phyloP scores from a whole-genome alignment of 1,140 invertebrate genomes.

The Ectropis grisescens region DNA sequence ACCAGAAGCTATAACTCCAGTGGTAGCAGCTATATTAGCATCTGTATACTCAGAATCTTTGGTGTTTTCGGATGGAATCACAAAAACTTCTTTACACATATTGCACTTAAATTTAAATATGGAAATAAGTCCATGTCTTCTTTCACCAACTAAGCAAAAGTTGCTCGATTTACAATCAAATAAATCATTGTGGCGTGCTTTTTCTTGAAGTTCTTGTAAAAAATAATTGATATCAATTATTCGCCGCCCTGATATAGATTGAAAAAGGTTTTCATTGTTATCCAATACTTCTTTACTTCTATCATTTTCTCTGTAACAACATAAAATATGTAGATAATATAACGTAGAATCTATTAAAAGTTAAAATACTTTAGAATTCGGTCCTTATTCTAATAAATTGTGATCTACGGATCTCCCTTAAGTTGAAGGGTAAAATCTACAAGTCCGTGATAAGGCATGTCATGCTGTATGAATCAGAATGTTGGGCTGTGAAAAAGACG shows the following conservation, averaged over 20 bases:
- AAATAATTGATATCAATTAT: conserved; percentile 1
- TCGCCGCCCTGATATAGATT: background rate
- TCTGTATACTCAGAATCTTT: background rate
- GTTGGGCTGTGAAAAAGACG: background rate
- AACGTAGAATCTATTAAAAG: too few species aligned
- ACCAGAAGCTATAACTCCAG: background rate
- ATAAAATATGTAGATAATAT: too few species aligned
- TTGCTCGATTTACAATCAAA: background rate
- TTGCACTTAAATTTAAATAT: background rate
- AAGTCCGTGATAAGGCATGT: conserved; percentile 1
- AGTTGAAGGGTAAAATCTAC: too few species aligned
- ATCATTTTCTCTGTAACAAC: too few species aligned
- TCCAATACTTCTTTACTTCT: too few species aligned
- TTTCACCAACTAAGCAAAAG: background rate
- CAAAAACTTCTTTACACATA: background rate
- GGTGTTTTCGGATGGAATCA: background rate
- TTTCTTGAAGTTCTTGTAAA: background rate
- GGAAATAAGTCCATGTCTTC: background rate
- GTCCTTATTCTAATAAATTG: too few species aligned
- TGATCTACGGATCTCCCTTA: too few species aligned
- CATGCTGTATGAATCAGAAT: conserved; percentile 5
- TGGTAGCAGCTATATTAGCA: conserved; percentile 1
- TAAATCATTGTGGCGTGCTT: background rate
- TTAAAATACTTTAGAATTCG: too few species aligned
- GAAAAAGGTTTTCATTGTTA: too few species aligned